Conservation (phyloP, 2,888 invertebrate genomes). For the Calliphora vomitoria region DNA sequence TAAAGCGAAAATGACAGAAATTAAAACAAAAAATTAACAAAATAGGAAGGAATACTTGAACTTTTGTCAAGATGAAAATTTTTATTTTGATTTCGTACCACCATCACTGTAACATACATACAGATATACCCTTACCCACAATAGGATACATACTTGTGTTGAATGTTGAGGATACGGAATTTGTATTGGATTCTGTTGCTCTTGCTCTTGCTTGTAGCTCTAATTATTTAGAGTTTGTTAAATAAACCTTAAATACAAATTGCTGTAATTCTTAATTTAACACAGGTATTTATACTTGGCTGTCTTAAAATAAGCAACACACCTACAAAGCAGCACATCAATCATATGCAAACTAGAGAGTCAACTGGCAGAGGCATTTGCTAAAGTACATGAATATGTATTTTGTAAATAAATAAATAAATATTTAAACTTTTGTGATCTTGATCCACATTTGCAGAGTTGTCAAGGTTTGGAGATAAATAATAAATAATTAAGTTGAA, state of each 20-base stretch:
- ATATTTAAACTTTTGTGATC: slow-evolving; percentile 29
- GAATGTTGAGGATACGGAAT: neutral
- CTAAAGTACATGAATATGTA: neutral
- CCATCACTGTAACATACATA: neutral
- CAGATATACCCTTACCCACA: neutral
- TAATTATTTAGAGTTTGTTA: slow-evolving; percentile 58
- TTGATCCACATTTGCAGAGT: slow-evolving; percentile 46
- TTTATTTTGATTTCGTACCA: slow-evolving; percentile 22
- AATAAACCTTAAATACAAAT: slow-evolving; percentile 36
- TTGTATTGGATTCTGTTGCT: neutral
- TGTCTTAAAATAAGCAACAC: neutral
- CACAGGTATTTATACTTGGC: slow-evolving; percentile 45
- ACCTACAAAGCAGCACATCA: slow-evolving; percentile 27
- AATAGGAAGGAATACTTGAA: slow-evolving; percentile 30
- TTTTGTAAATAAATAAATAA: slow-evolving; percentile 15
- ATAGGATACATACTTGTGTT: neutral
- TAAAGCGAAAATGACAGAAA: slow-evolving; percentile 14
- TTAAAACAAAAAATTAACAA: neutral
- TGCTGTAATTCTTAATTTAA: slow-evolving; percentile 36
- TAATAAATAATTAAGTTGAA: neutral
- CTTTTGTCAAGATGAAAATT: slow-evolving; percentile 5
- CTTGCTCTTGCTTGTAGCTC: slow-evolving; percentile 4
- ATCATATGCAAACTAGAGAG: slow-evolving; percentile 31
- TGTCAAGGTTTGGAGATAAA: slow-evolving; percentile 42
- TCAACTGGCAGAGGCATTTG: neutral